Evolutionary conservation across 2,888 invertebrate species (phyloP), one percentile per base, ranked within the genome.

Genomic region (Melanostoma mellinum): DNA sequence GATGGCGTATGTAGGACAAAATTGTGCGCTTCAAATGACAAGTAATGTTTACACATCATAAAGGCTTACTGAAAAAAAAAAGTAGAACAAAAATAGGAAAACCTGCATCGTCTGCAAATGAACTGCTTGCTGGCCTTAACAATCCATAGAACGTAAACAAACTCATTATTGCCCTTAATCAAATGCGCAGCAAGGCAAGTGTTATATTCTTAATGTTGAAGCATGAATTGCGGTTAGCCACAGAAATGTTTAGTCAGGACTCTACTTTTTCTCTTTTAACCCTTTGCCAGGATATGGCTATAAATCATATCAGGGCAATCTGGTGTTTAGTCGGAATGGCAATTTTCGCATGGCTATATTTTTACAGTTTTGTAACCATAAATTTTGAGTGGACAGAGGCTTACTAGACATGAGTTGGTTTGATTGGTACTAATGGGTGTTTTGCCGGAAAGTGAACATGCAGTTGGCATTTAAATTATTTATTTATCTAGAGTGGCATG

Each of bases 11-110:
- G 40, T 44, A 40, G 58, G 42, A 69, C 8, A 44, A 20, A 10
- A 10, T 53, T 63, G 42, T 50, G 36, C 44, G 32, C 73, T 71
- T 65, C 58, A 78, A 71, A 55, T 79, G 74, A 67, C 75, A 75
- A 79, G 55, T 71, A 75, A 42, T 84, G 44, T 84, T 84, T 84
- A 71, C 84, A 71, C 55, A 67, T 67, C 42, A 50, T 74, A 65
- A 71, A 71, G 46, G 65, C 69, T 75, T 69, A 58, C 55, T 53
- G 30, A 32, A 67, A 67, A 53, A 52, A 33, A 63, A 52, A 63
- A 68, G 20, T 20, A 20, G 20, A 20, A 20, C 20, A 20, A 20
- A 20, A 20, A 20, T 20, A 40, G 33, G 50, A 65, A 75, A 60
- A 40, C 44, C 40, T 67, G 48, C 72, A 56, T 61, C 36, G 81